Percentiles rank a stretch among this genome's conserved stretches.
Conservation (phyloP, 2,113 vertebrate species). For the Scomber japonicus region DNA sequence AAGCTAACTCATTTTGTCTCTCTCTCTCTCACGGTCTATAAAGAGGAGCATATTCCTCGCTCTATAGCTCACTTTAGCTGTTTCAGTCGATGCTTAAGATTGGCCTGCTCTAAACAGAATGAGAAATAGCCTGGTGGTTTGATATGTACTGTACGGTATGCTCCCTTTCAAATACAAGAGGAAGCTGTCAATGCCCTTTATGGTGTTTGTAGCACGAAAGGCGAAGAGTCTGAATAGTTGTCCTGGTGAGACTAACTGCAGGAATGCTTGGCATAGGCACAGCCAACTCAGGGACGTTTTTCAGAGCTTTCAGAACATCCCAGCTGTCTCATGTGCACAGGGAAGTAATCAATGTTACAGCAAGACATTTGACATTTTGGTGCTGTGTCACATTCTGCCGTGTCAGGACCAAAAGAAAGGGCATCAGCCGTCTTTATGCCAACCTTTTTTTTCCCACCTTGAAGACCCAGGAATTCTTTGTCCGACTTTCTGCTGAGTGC, state of each 20-base stretch:
- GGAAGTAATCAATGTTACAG: constrained; percentile 31
- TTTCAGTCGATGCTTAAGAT: constrained; percentile 29
- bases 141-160: constrained; percentile 12
- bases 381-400: constrained; percentile 30
- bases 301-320: constrained; percentile 38
- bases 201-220: constrained; percentile 34
- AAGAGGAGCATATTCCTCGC: constrained; percentile 17
- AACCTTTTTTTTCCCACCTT: neutral
- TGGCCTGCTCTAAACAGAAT: constrained; percentile 19
- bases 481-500: constrained; percentile 26
- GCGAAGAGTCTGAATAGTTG: constrained; percentile 55
- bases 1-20: constrained; percentile 34
- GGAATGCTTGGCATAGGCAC: constrained; percentile 20
- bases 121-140: constrained; percentile 38
- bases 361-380: constrained; percentile 27
- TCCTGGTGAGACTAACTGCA: constrained; percentile 49
- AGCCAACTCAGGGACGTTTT: neutral
- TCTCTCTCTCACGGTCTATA: constrained; percentile 16
- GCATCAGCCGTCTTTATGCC: constrained; percentile 44
- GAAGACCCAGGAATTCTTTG: constrained; percentile 26
- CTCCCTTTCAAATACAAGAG: constrained; percentile 37
- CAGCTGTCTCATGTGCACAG: neutral
- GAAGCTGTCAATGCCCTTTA: constrained; percentile 54
- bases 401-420: neutral
- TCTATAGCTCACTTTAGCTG: constrained; percentile 33